Evolutionary conservation across 2,113 vertebrate genomes (phyloP).

Genomic region (Emydocephalus ijimae): DNA sequence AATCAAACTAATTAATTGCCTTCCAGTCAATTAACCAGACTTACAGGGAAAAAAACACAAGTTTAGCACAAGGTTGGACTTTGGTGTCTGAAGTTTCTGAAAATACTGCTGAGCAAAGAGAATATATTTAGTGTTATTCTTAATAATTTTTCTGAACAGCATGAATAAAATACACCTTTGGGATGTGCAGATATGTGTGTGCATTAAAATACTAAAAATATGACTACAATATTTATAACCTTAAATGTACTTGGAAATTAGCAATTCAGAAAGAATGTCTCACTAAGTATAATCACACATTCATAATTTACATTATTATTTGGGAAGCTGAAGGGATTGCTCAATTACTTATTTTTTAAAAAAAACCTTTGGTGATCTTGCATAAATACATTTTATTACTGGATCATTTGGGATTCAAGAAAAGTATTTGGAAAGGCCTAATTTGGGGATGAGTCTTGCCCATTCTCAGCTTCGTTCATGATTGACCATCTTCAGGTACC

Average conservation of each 20-base stretch:
- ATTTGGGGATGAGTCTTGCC: background rate
- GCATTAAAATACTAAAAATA: background rate
- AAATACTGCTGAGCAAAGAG: background rate
- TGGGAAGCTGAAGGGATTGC: background rate
- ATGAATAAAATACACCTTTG: background rate
- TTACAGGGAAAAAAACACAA: background rate
- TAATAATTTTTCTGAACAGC: background rate
- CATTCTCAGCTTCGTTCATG: constrained; percentile 1
- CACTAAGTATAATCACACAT: background rate
- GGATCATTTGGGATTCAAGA: background rate
- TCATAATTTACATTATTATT: background rate
- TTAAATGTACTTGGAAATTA: background rate
- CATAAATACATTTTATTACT: background rate
- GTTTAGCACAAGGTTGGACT: background rate
- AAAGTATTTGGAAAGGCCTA: background rate
- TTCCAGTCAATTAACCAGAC: background rate
- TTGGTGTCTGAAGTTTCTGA: background rate
- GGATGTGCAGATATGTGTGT: background rate
- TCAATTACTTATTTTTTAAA: background rate
- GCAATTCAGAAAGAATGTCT: background rate
- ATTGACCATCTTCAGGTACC: background rate
- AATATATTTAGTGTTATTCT: background rate
- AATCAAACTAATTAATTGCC: background rate
- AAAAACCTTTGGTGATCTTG: background rate
- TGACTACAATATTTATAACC: background rate